Evolutionary conservation across 2,797 vertebrate genomes (phyloP).

Genomic region (Hemibagrus guttatus): DNA sequence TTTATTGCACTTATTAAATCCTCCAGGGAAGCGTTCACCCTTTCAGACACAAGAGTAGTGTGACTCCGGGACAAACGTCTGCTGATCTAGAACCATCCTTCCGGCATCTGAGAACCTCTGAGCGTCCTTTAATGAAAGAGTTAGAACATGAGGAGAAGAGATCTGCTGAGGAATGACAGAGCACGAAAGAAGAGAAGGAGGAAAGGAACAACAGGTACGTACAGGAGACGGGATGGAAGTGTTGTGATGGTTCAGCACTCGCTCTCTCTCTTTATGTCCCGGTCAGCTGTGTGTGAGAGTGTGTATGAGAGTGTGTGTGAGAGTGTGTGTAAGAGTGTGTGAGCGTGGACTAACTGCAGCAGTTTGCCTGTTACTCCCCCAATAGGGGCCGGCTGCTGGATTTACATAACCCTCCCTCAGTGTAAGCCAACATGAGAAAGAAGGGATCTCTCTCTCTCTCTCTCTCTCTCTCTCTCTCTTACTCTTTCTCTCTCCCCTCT

Average conservation of each 20-base stretch:
- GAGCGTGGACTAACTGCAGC: conserved; percentile 46
- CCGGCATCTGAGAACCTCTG: conserved; percentile 43
- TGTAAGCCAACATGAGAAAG: conserved; percentile 43
- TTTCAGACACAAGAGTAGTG: conserved; percentile 57
- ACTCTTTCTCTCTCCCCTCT: neutral
- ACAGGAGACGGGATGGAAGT: conserved; percentile 26
- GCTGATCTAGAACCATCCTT: conserved; percentile 71
- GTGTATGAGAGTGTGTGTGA: conserved; percentile 54
- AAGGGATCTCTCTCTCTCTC: neutral
- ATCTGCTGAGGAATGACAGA: conserved; percentile 23
- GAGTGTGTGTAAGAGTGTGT: conserved; percentile 56
- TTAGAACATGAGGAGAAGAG: conserved; percentile 4
- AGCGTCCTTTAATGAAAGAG: neutral
- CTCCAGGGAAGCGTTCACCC: conserved; percentile 14
- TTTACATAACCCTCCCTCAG: conserved; percentile 78
- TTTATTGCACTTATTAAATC: conserved; percentile 28
- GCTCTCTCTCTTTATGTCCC: conserved; percentile 56
- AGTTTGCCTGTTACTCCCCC: conserved; percentile 47
- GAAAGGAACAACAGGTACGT: conserved; percentile 56
- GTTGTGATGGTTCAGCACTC: conserved; percentile 56
- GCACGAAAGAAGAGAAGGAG: conserved; percentile 27
- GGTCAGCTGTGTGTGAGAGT: conserved; percentile 58
- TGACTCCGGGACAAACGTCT: conserved; percentile 66
- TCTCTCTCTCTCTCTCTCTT: conserved; percentile 13
- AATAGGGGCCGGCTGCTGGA: conserved; percentile 72